phyloP scores from a whole-genome alignment of 2,113 vertebrate genomes.

The Daboia siamensis region DNA sequence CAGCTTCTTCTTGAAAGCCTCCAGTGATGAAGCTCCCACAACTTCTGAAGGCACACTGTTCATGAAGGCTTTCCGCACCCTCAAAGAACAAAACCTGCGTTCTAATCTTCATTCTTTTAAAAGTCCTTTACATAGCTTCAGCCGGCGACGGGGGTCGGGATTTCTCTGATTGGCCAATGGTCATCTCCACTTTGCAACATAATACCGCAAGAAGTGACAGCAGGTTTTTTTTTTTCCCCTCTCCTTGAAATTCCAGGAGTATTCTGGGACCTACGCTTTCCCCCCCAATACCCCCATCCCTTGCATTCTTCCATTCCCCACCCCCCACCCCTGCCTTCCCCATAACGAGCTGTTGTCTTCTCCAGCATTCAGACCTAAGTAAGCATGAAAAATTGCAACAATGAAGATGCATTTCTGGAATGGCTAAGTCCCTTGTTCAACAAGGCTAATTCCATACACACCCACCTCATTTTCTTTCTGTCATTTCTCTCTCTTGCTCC shows the following conservation, averaged over 20 bases:
- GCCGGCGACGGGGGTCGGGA: not conserved
- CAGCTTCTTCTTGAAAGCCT: no score
- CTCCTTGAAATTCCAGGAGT: not conserved
- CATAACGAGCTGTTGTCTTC: constrained; percentile 80
- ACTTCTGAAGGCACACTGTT: no score
- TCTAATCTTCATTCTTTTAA: no score
- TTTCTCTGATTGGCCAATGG: not conserved
- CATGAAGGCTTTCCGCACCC: not conserved
- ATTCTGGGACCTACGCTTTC: not conserved
- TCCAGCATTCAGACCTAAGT: constrained; percentile 86
- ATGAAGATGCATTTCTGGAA: constrained; percentile 78
- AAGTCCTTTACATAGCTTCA: not conserved
- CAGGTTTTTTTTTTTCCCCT: not conserved
- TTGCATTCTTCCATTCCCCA: constrained; percentile 61
- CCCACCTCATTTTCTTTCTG: constrained; percentile 67
- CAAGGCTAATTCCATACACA: constrained; percentile 81
- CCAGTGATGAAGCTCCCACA: no score
- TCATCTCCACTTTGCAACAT: constrained; percentile 1
- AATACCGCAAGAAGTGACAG: constrained; percentile 1
- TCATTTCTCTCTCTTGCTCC: constrained; percentile 50
- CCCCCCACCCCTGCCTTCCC: constrained; percentile 35
- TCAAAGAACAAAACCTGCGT: not conserved
- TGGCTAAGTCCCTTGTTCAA: constrained; percentile 88
- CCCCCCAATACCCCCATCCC: constrained; percentile 29
- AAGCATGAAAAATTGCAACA: constrained; percentile 89